These are phyloP conservation scores for Apistogramma diplotaenia DNA, from an alignment of 2,113 vertebrate species.

Conservation along the genomic window DNA sequence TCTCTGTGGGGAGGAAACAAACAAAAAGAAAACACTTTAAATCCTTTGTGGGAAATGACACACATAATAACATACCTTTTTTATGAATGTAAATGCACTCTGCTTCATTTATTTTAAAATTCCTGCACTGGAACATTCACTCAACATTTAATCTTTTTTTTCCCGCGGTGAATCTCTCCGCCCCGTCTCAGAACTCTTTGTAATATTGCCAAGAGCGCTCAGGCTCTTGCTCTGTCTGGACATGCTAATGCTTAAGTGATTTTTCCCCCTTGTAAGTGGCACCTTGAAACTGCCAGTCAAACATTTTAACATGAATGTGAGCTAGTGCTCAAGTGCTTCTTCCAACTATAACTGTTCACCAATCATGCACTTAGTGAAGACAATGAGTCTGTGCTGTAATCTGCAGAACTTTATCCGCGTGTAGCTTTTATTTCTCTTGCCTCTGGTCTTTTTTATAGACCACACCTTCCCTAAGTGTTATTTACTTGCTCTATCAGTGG, in stretches of 20 bases:
- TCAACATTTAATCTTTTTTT: neutral
- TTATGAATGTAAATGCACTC: neutral
- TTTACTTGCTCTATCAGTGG: slow-evolving; percentile 57
- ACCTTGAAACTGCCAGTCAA: slow-evolving; percentile 54
- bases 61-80: neutral
- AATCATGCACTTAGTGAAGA: slow-evolving; percentile 27
- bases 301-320: slow-evolving; percentile 25
- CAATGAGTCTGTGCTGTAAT: slow-evolving; percentile 27
- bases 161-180: neutral
- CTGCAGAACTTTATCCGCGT: slow-evolving; percentile 34
- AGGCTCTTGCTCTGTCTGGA: slow-evolving; percentile 23
- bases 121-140: neutral
- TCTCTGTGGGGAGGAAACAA: neutral
- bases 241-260: slow-evolving; percentile 54
- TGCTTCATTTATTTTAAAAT: neutral
- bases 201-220: slow-evolving; percentile 36
- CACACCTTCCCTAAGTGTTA: slow-evolving; percentile 55
- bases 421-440: slow-evolving; percentile 23
- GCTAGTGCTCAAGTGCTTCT: slow-evolving; percentile 20
- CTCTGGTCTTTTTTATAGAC: slow-evolving; percentile 25
- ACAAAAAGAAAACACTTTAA: neutral
- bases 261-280: slow-evolving; percentile 32
- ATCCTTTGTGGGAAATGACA: neutral
- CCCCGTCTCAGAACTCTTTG: slow-evolving; percentile 19
- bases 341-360: slow-evolving; percentile 15